Base-by-base conservation (phyloP, 2,797 vertebrate genomes). In the Malacoraja senta region DNA sequence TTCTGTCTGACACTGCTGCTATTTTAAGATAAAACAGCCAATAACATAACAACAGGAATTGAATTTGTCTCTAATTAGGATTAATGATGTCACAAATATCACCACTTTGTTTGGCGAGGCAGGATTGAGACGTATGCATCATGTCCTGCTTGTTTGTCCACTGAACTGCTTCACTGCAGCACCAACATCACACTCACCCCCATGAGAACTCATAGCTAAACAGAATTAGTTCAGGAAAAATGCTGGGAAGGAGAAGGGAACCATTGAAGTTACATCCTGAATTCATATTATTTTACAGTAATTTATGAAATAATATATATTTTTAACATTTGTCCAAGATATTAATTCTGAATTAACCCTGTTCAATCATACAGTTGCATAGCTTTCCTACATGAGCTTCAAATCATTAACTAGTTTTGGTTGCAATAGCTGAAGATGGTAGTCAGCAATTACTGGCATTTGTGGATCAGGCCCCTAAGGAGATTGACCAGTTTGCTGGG, bases 1-100 rank as follows among this genome's bases (percentile, higher is more conserved):
- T 76, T 8, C 61, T 26, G 58, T 32, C 88, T 93, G 74, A 76
- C 72, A 88, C 1, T 58, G 77, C 84, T 93, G 93, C 58, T 44
- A 63, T 79, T 93, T 93, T 58, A 91, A 91, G 93, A 93, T 93
- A 93, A 92, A 93, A 81, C 77, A 79, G 26, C 93, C 58, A 91
- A 78, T 65, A 93, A 78, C 15, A 61, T 26, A 91, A 74, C 93
- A 93, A 44, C 78, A 81, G 58, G 65, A 93, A 80, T 92, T 93
- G 58, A 93, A 93, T 93, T 93, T 68, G n/a, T 91, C 29, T 81
- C 65, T 81, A 91, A 91, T 79, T 92, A 81, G 65, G 65, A 93
- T 93, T 91, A 92, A 93, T 80, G 78, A 76, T 53, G 44, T 35
- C 77, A 61, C 81, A 93, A 93, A 91, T 8, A 10, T 79, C 74